Percentiles rank a stretch among this genome's conserved stretches.
phyloP scores from a whole-genome alignment of 2,113 vertebrate species.

The Nesoenas mayeri region DNA sequence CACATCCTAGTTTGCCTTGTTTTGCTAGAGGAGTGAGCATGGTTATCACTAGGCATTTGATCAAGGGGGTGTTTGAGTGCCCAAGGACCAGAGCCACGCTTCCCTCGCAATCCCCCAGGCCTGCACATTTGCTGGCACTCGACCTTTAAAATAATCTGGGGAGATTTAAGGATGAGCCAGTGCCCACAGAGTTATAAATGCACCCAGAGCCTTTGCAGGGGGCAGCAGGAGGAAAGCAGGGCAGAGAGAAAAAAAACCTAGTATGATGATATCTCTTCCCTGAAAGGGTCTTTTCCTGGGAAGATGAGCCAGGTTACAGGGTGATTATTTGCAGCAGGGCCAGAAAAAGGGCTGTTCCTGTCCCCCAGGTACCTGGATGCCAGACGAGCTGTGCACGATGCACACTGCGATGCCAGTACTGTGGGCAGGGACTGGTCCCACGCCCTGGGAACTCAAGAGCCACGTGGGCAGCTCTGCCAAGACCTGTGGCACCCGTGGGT shows the following conservation, averaged over 20 bases:
- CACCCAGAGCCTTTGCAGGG: not conserved
- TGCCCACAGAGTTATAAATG: not conserved
- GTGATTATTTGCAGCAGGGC: not conserved
- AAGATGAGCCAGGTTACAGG: fast-evolving
- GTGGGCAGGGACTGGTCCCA: not conserved
- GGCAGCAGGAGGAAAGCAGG: not conserved
- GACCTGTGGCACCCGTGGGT: fast-evolving
- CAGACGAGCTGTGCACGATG: fast-evolving
- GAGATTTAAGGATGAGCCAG: not conserved
- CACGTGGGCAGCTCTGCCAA: not conserved
- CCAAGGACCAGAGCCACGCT: not conserved
- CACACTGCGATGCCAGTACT: fast-evolving
- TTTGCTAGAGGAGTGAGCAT: not conserved
- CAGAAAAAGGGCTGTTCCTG: not conserved
- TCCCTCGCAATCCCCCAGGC: not conserved
- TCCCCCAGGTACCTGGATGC: not conserved
- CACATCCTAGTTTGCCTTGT: no score
- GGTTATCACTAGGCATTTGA: not conserved
- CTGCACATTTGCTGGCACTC: not conserved
- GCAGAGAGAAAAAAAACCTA: not conserved
- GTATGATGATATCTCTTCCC: not conserved
- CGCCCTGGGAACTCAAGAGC: fast-evolving
- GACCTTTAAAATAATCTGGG: not conserved
- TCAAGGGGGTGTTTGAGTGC: not conserved
- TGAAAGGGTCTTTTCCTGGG: not conserved